These are phyloP conservation scores for Amphipyra tragopoginis DNA, from an alignment of 2,888 invertebrate species.

Conservation along the genomic window DNA sequence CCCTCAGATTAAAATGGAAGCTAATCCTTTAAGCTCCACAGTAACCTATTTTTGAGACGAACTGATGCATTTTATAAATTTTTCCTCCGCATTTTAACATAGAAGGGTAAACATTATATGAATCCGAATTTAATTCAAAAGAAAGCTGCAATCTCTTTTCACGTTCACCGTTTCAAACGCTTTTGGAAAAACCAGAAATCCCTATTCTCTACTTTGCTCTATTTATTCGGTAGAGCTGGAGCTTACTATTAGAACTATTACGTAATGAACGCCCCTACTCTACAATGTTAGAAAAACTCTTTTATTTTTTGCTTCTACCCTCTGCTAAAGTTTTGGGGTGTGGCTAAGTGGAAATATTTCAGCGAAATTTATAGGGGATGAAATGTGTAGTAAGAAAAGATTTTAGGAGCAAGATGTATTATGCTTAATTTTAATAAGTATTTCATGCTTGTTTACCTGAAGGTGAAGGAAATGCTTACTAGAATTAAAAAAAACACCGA, in stretches of 20 bases:
- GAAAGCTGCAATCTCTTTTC: not conserved
- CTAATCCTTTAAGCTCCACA: too few relatives aligned
- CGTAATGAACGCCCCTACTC: conserved; percentile 42
- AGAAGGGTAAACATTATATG: not conserved
- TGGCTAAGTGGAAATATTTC: conserved; percentile 22
- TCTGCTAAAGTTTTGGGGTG: conserved; percentile 30
- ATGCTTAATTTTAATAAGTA: conserved; percentile 5
- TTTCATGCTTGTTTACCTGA: not conserved
- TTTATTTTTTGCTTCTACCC: conserved; percentile 25
- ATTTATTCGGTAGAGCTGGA: conserved; percentile 19
- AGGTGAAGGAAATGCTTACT: not conserved
- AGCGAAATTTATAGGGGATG: conserved; percentile 22
- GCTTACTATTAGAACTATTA: conserved; percentile 44
- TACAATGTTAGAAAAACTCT: conserved; percentile 24
- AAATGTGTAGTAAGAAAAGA: conserved; percentile 7
- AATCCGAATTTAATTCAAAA: not conserved
- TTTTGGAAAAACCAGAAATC: conserved; percentile 33
- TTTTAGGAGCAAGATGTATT: conserved; percentile 2
- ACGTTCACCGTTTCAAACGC: conserved; percentile 20
- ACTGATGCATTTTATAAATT: too few relatives aligned
- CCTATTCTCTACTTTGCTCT: conserved; percentile 6
- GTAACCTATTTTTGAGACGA: too few relatives aligned
- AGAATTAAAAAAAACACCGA: too few relatives aligned
- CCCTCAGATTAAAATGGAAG: too few relatives aligned
- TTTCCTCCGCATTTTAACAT: too few relatives aligned